Evolutionary conservation across 2,797 vertebrate genomes (phyloP).

Genomic region (Bradypodion ventrale): DNA sequence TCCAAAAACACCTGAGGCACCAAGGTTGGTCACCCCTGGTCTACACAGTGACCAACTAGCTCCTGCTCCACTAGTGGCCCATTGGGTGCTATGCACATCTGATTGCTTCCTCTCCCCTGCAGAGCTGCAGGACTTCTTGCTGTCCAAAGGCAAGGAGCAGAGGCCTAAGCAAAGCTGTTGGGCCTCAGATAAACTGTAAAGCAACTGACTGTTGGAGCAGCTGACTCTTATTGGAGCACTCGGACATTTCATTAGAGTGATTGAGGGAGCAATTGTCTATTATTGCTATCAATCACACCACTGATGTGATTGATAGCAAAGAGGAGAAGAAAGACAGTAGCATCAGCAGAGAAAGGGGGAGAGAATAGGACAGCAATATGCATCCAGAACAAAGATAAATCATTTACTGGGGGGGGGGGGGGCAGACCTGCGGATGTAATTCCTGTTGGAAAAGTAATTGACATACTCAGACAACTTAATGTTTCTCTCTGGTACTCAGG

Average conservation of each 20-base stretch:
- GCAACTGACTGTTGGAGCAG: neutral
- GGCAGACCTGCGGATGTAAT: neutral
- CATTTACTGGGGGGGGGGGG: neutral
- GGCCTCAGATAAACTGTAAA: neutral
- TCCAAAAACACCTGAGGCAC: too few relatives aligned
- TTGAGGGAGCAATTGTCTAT: too few relatives aligned
- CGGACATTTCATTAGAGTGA: too few relatives aligned
- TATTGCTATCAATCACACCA: too few relatives aligned
- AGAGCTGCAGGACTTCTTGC: neutral
- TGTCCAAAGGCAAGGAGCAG: neutral
- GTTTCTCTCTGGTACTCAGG: neutral
- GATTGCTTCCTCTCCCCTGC: too few relatives aligned
- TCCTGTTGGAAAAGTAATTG: neutral
- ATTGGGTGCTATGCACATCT: neutral
- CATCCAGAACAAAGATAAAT: constrained; percentile 10
- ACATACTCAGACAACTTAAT: neutral
- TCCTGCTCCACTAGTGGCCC: neutral
- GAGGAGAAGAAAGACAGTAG: neutral
- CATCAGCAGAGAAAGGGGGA: too few relatives aligned
- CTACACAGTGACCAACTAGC: neutral
- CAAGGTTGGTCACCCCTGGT: too few relatives aligned
- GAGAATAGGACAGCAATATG: neutral
- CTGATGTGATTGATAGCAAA: neutral
- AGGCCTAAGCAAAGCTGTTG: too few relatives aligned
- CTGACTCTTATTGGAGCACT: too few relatives aligned